Base-by-base conservation (phyloP, 2,113 vertebrate genomes). In the Lepus americanus region DNA sequence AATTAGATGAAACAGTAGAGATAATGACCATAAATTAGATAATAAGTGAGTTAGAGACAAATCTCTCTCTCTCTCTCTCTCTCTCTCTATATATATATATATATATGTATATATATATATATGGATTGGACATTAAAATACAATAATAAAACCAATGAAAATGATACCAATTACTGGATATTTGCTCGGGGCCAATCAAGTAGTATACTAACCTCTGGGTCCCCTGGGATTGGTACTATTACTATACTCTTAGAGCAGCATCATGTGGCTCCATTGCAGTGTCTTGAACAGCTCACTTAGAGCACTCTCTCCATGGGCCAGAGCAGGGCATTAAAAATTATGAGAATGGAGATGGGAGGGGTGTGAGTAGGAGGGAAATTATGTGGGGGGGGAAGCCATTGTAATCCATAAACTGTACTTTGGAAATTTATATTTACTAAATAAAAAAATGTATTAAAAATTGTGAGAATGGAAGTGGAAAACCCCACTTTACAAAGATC, bases 201-300 rank as follows among this genome's bases (percentile, higher is more conserved):
- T 27, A 36, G 11, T 49, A 5, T 49, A 9, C 5, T 84, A 31
- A 72, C 44, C 5, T 27, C 20, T 39, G 25, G n/a, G 11, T 33
- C 29, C n/a, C 4, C 61, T 79, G n/a, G 14, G 14, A 33, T 33
- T 61, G 22, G 36, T 64, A 2, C 9, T n/a, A 31, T 22, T 49
- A 31, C 44, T 31, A 3, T 20, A 19, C 9, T 64, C n/a, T 69
- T 49, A 23, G 39, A 90, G n/a, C 69, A 59, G 19, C 0, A 31
- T 63, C 4, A 17, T 9, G 49, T 9, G 20, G 31, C 12, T 14
- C 44, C 6, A 23, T 29, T 31, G 1, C 12, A 2, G 3, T 1
- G 0, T 67, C 80, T 76, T 92, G 16, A 29, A 20, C 53, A 49
- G 0, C 16, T n/a, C 11, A 19, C 2, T 8, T 31, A 64, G n/a